Evolutionary conservation across 2,797 vertebrate species (phyloP).

Genomic region (Enteromius thamalakanensis): DNA sequence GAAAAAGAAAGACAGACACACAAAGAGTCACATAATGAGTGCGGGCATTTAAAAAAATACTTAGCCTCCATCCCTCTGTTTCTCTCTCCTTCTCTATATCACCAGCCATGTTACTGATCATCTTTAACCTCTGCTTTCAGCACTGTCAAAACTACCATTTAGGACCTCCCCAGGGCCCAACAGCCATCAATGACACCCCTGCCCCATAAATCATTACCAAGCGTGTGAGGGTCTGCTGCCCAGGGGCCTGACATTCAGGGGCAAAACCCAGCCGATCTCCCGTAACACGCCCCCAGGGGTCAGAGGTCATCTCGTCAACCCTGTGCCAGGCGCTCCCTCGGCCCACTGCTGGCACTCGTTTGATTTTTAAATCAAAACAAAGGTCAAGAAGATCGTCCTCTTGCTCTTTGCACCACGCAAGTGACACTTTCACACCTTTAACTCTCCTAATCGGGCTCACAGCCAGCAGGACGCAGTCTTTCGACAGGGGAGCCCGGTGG

Average conservation of each 20-base stretch:
- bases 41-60: constrained; percentile 76
- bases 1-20: constrained; percentile 71
- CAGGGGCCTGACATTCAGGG: constrained; percentile 70
- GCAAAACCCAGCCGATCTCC: constrained; percentile 57
- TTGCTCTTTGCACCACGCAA: constrained; percentile 59
- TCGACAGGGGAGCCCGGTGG: constrained; percentile 20
- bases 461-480: constrained; percentile 34
- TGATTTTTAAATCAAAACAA: constrained; percentile 82
- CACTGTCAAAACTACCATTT: constrained; percentile 92
- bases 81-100: constrained; percentile 66
- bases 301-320: constrained; percentile 72
- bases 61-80: constrained; percentile 54
- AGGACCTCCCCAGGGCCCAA: constrained; percentile 83
- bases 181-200: constrained; percentile 82
- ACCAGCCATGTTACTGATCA: constrained; percentile 90
- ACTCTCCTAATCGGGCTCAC: constrained; percentile 65
- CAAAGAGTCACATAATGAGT: constrained; percentile 75
- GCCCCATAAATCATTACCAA: constrained; percentile 87
- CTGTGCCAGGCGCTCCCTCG: constrained; percentile 55
- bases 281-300: constrained; percentile 64
- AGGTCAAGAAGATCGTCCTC: constrained; percentile 71
- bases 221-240: constrained; percentile 61
- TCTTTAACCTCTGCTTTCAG: constrained; percentile 92
- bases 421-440: constrained; percentile 65
- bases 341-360: constrained; percentile 68